Conservation (phyloP, 1,140 invertebrate species). For the Drosophila kepulauana region DNA sequence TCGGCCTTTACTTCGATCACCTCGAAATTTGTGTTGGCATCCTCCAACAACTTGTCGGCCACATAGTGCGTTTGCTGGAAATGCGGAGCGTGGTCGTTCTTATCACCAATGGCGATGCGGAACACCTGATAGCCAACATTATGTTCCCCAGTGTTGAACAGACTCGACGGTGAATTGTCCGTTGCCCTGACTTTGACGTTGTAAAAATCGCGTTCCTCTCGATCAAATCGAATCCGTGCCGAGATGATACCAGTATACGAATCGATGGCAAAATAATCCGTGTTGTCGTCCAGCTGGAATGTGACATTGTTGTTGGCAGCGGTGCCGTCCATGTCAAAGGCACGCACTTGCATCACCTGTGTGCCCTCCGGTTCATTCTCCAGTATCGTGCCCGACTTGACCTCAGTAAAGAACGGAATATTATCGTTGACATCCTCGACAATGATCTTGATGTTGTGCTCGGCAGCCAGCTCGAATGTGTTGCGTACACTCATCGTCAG, state of each 20-base stretch:
- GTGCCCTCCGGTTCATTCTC: constrained; percentile 93
- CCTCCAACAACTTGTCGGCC: constrained; percentile 92
- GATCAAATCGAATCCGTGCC: constrained; percentile 91
- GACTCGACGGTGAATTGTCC: constrained; percentile 94
- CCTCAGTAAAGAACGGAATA: constrained; percentile 92
- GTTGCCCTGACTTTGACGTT: constrained; percentile 93
- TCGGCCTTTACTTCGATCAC: constrained; percentile 93
- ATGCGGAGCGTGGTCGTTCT: constrained; percentile 94
- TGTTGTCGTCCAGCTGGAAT: constrained; percentile 90
- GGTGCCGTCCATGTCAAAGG: constrained; percentile 94
- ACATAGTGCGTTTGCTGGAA: constrained; percentile 91
- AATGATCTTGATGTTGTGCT: constrained; percentile 91
- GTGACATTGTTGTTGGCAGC: constrained; percentile 92
- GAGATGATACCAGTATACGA: constrained; percentile 93
- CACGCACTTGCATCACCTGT: constrained; percentile 93
- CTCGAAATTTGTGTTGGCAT: constrained; percentile 91
- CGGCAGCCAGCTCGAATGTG: constrained; percentile 91
- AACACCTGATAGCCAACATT: constrained; percentile 92
- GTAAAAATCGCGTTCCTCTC: constrained; percentile 92
- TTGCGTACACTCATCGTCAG: constrained; percentile 93
- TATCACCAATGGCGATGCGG: constrained; percentile 94
- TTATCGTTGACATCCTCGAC: constrained; percentile 95
- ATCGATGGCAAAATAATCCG: constrained; percentile 92
- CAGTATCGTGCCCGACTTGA: constrained; percentile 91
- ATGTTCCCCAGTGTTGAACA: constrained; percentile 88